These are phyloP conservation scores for Cydia pomonella DNA, from an alignment of 1,140 invertebrate species.

Conservation along the genomic window DNA sequence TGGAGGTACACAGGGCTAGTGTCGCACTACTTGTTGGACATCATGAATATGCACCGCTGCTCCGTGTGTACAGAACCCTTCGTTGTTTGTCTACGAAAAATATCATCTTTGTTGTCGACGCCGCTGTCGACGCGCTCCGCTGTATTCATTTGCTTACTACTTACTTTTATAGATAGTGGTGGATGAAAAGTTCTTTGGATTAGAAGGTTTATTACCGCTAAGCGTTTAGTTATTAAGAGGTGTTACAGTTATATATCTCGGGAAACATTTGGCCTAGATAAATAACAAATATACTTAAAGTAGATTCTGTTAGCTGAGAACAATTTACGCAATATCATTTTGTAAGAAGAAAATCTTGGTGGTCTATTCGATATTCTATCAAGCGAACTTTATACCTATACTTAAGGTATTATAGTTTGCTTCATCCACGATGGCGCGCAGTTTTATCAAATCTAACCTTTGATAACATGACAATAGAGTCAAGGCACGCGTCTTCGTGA, in stretches of 20 bases:
- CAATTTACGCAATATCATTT: too few relatives aligned
- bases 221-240: not conserved
- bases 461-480: too few relatives aligned
- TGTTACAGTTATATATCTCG: not conserved
- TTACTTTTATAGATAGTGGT: slow-evolving; percentile 22
- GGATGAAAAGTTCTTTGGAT: not conserved
- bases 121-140: slow-evolving; percentile 46
- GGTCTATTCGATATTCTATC: too few relatives aligned
- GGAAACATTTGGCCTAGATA: not conserved
- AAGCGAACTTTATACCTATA: too few relatives aligned
- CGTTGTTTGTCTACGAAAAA: slow-evolving; percentile 71
- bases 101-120: slow-evolving; percentile 67
- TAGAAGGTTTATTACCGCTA: not conserved
- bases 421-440: too few relatives aligned
- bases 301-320: too few relatives aligned
- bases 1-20: slow-evolving; percentile 60
- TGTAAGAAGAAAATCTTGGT: too few relatives aligned
- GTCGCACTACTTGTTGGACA: slow-evolving; percentile 64
- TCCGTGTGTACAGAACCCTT: slow-evolving; percentile 62
- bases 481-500: too few relatives aligned
- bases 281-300: not conserved
- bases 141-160: slow-evolving; percentile 27
- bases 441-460: too few relatives aligned
- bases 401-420: too few relatives aligned
- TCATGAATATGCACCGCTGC: slow-evolving; percentile 76